phyloP scores from a whole-genome alignment of 2,797 vertebrate species.

The Brachyrhaphis roseni region DNA sequence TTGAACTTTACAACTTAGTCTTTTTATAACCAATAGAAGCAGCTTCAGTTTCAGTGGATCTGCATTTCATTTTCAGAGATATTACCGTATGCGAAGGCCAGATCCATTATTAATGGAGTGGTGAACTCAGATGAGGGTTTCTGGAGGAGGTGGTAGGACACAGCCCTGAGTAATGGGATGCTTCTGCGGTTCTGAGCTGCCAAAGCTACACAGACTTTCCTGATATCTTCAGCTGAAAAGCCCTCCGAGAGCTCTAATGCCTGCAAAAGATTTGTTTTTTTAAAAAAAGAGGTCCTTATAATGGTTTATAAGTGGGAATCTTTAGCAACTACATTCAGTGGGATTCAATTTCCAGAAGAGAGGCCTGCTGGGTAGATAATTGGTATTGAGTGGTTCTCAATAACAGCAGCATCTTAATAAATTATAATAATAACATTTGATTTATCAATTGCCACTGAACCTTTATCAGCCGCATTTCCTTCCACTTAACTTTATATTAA shows the following conservation, averaged over 20 bases:
- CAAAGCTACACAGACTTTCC: conserved; percentile 79
- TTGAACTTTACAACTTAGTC: not conserved
- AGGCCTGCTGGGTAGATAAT: not conserved
- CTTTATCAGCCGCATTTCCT: not conserved
- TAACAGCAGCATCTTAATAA: not conserved
- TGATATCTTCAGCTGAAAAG: conserved; percentile 84
- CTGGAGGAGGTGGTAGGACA: conserved; percentile 92
- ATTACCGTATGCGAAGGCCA: conserved; percentile 88
- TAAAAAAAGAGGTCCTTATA: not conserved
- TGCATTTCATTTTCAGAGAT: not conserved
- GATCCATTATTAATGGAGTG: conserved; percentile 82
- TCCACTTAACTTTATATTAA: not conserved
- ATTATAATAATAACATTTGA: not conserved
- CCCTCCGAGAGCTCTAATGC: conserved; percentile 88
- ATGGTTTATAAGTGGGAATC: not conserved
- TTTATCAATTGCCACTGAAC: not conserved
- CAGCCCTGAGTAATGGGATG: conserved; percentile 87
- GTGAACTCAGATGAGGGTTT: conserved; percentile 80
- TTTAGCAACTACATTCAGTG: not conserved
- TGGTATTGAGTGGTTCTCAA: not conserved
- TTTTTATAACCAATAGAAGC: not conserved
- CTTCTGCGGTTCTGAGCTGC: conserved; percentile 84
- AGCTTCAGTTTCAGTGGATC: not conserved
- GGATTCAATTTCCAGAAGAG: not conserved
- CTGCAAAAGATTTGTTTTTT: conserved; percentile 65